Conservation (phyloP, 2,888 invertebrate genomes). For the Malthinus seriepunctatus region DNA sequence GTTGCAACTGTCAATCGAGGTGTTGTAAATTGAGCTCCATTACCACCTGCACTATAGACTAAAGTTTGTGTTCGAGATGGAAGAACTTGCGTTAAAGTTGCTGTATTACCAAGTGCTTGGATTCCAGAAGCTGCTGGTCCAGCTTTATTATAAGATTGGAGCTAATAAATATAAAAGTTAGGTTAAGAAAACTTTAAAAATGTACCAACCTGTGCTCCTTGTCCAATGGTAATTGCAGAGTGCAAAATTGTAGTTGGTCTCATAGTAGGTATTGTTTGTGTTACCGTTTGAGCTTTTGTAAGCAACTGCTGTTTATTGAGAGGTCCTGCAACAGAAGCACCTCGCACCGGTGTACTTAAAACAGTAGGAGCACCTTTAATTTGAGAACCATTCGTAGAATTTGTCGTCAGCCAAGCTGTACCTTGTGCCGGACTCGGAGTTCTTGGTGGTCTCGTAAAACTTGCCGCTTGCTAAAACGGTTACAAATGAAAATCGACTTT, state of each 20-base stretch:
- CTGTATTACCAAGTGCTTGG: conserved; percentile 48
- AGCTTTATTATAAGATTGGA: conserved; percentile 48
- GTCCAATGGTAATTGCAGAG: conserved; percentile 52
- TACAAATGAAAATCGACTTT: background rate
- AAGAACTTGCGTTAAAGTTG: conserved; percentile 50
- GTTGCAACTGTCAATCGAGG: conserved; percentile 49
- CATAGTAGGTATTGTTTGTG: conserved; percentile 46
- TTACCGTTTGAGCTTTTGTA: conserved; percentile 43
- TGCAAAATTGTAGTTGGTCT: conserved; percentile 51
- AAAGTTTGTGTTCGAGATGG: conserved; percentile 53
- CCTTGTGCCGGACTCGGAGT: conserved; percentile 53
- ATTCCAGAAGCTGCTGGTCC: conserved; percentile 44
- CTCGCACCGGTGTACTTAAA: conserved; percentile 49
- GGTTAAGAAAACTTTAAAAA: background rate
- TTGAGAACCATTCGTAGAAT: conserved; percentile 49
- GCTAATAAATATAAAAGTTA: conserved; percentile 34
- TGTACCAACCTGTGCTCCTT: conserved; percentile 45
- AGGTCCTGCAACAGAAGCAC: conserved; percentile 45
- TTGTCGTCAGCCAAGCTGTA: conserved; percentile 50
- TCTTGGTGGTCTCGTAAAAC: conserved; percentile 50
- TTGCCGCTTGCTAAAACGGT: conserved; percentile 34
- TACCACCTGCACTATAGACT: conserved; percentile 48
- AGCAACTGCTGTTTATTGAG: conserved; percentile 46
- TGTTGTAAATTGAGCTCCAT: conserved; percentile 41
- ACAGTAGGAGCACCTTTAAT: conserved; percentile 52